phyloP scores from a whole-genome alignment of 2,797 vertebrate species.

The Manis pentadactyla region DNA sequence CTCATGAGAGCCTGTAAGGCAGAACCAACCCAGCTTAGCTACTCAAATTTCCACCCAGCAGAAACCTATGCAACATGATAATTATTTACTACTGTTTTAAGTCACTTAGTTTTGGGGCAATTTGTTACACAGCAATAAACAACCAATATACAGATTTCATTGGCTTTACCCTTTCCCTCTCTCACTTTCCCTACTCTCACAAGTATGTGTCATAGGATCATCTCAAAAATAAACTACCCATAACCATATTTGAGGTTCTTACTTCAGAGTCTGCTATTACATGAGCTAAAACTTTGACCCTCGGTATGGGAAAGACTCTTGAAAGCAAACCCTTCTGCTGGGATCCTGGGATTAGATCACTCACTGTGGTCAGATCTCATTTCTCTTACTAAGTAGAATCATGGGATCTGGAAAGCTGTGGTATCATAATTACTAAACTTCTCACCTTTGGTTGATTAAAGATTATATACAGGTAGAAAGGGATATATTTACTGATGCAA shows the following conservation, averaged over 20 bases:
- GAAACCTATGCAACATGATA: background rate
- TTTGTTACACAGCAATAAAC: background rate
- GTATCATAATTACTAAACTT: background rate
- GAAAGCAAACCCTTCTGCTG: background rate
- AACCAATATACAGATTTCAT: background rate
- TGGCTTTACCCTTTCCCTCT: background rate
- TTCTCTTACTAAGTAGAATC: background rate
- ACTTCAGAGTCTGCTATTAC: background rate
- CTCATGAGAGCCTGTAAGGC: background rate
- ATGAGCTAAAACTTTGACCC: background rate
- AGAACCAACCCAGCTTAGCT: background rate
- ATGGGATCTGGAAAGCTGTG: background rate
- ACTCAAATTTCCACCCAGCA: background rate
- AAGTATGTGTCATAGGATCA: background rate
- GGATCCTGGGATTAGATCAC: background rate
- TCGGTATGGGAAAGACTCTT: background rate
- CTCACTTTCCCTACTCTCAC: background rate
- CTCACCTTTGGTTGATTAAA: background rate
- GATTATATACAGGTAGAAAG: background rate
- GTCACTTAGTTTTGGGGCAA: background rate
- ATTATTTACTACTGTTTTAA: background rate
- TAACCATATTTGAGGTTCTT: background rate
- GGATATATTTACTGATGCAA: background rate
- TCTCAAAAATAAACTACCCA: background rate
- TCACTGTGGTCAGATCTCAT: background rate